These are phyloP conservation scores for Plagodis pulveraria DNA, from an alignment of 2,888 invertebrate genomes.

Conservation along the genomic window DNA sequence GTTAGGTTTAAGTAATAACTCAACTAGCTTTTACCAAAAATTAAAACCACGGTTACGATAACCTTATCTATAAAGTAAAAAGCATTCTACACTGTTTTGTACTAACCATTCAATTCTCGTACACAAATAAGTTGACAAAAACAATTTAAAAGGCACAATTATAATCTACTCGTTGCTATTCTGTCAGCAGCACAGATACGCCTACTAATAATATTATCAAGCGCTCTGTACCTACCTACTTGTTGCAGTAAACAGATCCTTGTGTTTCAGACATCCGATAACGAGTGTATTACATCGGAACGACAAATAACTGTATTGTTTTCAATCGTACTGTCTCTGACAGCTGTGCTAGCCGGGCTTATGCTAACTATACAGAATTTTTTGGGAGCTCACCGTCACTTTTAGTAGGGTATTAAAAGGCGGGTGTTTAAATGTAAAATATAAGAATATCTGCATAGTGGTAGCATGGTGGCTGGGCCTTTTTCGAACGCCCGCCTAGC, in stretches of 20 bases:
- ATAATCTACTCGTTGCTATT: not conserved
- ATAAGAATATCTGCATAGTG: too few species aligned
- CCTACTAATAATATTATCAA: slow-evolving; percentile 7
- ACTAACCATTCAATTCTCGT: too few species aligned
- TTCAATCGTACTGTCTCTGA: slow-evolving; percentile 58
- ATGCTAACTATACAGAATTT: slow-evolving; percentile 11
- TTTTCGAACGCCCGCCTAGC: too few species aligned
- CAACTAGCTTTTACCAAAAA: too few species aligned
- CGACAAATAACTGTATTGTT: slow-evolving; percentile 68
- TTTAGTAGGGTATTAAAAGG: not conserved
- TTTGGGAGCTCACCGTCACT: slow-evolving; percentile 3
- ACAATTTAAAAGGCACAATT: too few species aligned
- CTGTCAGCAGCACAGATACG: slow-evolving; percentile 2
- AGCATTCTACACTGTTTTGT: too few species aligned
- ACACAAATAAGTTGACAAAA: too few species aligned
- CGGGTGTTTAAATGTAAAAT: too few species aligned
- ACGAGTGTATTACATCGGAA: slow-evolving; percentile 70
- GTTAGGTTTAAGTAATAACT: too few species aligned
- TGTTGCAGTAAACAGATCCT: slow-evolving; percentile 54
- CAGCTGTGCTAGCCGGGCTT: slow-evolving; percentile 38
- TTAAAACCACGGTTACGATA: too few species aligned
- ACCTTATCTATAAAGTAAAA: too few species aligned
- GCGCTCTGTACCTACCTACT: slow-evolving; percentile 20
- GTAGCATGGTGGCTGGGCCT: too few species aligned
- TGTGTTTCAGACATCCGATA: slow-evolving; percentile 72